These are phyloP conservation scores for Baronia brevicornis DNA, from an alignment of 2,888 invertebrate species.

Conservation along the genomic window DNA sequence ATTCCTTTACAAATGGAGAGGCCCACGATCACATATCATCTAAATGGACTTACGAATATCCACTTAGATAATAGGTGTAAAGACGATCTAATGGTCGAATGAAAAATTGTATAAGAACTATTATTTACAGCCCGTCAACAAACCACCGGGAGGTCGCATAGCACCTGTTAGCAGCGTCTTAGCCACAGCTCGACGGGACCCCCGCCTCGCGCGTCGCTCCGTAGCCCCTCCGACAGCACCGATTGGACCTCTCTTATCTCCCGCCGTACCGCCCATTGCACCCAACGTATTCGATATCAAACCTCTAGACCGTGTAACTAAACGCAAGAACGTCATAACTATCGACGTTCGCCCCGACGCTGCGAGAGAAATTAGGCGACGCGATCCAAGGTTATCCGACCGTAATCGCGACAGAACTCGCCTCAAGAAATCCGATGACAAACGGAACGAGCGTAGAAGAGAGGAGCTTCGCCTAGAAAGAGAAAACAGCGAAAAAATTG, in stretches of 20 bases:
- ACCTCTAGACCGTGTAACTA: conserved; percentile 55
- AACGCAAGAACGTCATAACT: conserved; percentile 65
- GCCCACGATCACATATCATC: too few relatives aligned
- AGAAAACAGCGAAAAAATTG: conserved; percentile 16
- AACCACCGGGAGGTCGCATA: conserved; percentile 40
- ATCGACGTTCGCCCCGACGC: conserved; percentile 51
- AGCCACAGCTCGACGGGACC: conserved; percentile 42
- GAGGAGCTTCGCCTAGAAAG: conserved; percentile 17
- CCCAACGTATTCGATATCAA: conserved; percentile 68
- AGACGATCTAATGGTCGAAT: conserved; percentile 4
- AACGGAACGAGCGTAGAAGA: conserved; percentile 16
- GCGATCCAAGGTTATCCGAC: conserved; percentile 29
- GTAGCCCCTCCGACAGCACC: conserved; percentile 20
- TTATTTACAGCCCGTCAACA: conserved; percentile 53
- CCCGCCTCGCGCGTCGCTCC: conserved; percentile 40
- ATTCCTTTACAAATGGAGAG: too few relatives aligned
- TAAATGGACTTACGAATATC: too few relatives aligned
- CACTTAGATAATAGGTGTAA: not conserved
- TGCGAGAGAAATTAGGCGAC: conserved; percentile 16
- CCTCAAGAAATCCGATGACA: conserved; percentile 9
- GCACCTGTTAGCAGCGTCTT: conserved; percentile 55
- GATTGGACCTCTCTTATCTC: conserved; percentile 20
- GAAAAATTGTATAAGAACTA: too few relatives aligned
- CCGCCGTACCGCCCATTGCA: conserved; percentile 37
- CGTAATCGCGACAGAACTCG: conserved; percentile 11